phyloP scores from a whole-genome alignment of 2,113 vertebrate genomes.

The Isichthys henryi region DNA sequence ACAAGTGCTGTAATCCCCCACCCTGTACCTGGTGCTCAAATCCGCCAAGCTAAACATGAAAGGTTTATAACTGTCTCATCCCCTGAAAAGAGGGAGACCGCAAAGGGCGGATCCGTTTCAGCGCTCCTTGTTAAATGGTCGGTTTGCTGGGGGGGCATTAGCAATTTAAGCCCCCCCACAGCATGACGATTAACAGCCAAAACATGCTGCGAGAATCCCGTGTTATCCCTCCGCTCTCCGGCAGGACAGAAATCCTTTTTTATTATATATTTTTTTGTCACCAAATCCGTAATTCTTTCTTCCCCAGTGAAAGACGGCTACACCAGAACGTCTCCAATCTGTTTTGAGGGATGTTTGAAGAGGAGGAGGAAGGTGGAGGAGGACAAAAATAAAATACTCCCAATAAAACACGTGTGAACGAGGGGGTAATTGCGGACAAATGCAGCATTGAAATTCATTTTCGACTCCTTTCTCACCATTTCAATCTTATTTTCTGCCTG shows the following conservation, averaged over 20 bases:
- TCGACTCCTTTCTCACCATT: conserved; percentile 99
- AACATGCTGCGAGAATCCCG: conserved; percentile 60
- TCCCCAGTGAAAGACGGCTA: conserved; percentile 71
- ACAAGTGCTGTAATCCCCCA: background rate
- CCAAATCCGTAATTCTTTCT: conserved; percentile 92
- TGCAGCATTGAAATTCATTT: conserved; percentile 99
- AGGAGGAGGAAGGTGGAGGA: conserved; percentile 53
- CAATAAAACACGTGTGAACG: conserved; percentile 98
- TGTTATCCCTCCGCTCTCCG: conserved; percentile 66
- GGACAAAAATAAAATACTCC: conserved; percentile 58
- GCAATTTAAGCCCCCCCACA: conserved; percentile 58
- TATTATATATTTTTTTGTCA: conserved; percentile 56
- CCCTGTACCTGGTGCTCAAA: conserved; percentile 36
- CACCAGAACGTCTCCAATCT: conserved; percentile 97
- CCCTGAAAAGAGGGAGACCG: conserved; percentile 29
- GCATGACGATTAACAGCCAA: conserved; percentile 63
- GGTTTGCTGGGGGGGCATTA: conserved; percentile 67
- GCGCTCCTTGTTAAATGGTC: conserved; percentile 50
- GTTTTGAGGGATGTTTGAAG: conserved; percentile 96
- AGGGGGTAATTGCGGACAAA: conserved; percentile 99
- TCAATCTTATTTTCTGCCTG: conserved; percentile 99
- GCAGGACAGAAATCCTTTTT: conserved; percentile 63
- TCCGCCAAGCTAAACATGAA: conserved; percentile 51
- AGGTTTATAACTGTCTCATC: conserved; percentile 53
- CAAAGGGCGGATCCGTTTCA: conserved; percentile 23